Evolutionary conservation across 2,797 vertebrate species (phyloP).

Genomic region (Girardinus metallicus): DNA sequence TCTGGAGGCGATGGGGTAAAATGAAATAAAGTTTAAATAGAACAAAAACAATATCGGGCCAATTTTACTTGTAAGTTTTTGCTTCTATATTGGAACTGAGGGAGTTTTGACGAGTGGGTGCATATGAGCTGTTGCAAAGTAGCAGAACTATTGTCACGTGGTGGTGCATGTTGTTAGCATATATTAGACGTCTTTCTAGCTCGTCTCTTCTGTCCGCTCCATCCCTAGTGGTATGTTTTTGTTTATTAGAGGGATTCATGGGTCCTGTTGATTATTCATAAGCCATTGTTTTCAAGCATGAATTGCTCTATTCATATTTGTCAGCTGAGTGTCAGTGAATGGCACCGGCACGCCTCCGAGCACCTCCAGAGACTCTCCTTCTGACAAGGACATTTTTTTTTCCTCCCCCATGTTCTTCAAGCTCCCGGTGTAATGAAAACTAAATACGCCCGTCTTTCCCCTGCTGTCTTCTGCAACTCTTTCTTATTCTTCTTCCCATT

Average conservation of each 20-base stretch:
- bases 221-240: conserved; percentile 69
- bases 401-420: conserved; percentile 71
- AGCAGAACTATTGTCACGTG: conserved; percentile 24
- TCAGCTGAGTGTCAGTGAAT: conserved; percentile 93
- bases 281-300: conserved; percentile 80
- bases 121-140: conserved; percentile 12
- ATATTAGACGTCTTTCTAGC: conserved; percentile 29
- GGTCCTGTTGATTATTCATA: conserved; percentile 80
- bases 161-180: conserved; percentile 51
- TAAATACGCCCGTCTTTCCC: conserved; percentile 90
- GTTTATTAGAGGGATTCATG: conserved; percentile 71
- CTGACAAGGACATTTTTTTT: conserved; percentile 98
- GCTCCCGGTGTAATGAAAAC: conserved; percentile 92
- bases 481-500: conserved; percentile 56
- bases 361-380: conserved; percentile 91
- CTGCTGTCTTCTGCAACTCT: conserved; percentile 70
- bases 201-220: conserved; percentile 32
- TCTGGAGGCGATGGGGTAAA: not conserved
- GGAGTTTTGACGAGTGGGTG: conserved; percentile 11
- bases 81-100: conserved; percentile 4
- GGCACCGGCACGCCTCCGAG: conserved; percentile 87
- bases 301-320: conserved; percentile 88
- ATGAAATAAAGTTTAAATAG: conserved; percentile 21
- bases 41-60: conserved; percentile 40
- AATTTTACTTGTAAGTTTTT: conserved; percentile 23